Evolutionary conservation across 2,797 vertebrate species (phyloP).

Genomic region (Phataginus tricuspis): DNA sequence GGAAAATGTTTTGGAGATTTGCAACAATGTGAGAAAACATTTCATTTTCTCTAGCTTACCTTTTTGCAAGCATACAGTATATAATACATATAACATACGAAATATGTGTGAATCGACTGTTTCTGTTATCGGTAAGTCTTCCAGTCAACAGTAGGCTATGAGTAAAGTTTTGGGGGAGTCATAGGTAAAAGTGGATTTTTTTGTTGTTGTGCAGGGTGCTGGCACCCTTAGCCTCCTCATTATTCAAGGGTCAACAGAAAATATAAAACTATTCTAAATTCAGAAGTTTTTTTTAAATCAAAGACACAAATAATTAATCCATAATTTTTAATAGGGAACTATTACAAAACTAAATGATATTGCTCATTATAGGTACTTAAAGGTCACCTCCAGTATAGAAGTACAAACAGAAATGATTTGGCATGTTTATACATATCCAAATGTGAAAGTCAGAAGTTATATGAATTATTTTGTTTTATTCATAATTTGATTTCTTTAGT

Average conservation of each 20-base stretch:
- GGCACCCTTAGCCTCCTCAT: too few species aligned
- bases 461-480: conserved; percentile 49
- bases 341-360: background rate
- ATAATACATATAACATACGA: too few species aligned
- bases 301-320: background rate
- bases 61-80: too few species aligned
- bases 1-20: too few species aligned
- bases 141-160: too few species aligned
- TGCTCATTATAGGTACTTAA: background rate
- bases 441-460: conserved; percentile 41
- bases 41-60: too few species aligned
- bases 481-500: conserved; percentile 15
- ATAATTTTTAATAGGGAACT: background rate
- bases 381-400: background rate
- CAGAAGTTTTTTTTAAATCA: background rate
- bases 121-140: too few species aligned
- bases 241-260: background rate
- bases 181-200: too few species aligned
- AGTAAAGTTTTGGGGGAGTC: too few species aligned
- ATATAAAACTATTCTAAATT: background rate
- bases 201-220: too few species aligned
- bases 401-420: background rate
- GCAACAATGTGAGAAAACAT: too few species aligned
- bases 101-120: too few species aligned
- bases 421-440: conserved; percentile 35